Evolutionary conservation across 2,888 invertebrate genomes (phyloP).

Genomic region (Lithophane ornitopus): DNA sequence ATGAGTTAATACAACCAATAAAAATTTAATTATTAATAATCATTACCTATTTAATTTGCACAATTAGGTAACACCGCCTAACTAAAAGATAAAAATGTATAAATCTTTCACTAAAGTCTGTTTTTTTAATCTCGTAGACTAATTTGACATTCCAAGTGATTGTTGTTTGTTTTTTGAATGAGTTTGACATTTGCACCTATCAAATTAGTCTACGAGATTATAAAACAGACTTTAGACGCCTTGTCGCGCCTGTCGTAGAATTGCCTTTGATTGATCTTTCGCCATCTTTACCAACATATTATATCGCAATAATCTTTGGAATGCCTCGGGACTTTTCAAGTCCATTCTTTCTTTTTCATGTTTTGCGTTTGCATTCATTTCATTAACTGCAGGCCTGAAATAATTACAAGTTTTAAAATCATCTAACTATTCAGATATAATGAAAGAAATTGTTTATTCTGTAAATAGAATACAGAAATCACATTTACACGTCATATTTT

Average conservation of each 20-base stretch:
- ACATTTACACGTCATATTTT: not conserved
- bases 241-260: not conserved
- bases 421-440: not conserved
- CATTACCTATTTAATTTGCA: not conserved
- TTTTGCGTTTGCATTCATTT: not conserved
- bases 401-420: not conserved
- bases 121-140: too few relatives aligned
- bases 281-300: slow-evolving; percentile 21
- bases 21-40: not conserved
- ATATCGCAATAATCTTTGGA: not conserved
- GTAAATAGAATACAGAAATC: not conserved
- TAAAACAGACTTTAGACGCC: not conserved
- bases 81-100: not conserved
- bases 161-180: too few relatives aligned
- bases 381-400: slow-evolving; percentile 45
- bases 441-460: not conserved
- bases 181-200: too few relatives aligned
- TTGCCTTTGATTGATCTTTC: not conserved
- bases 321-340: not conserved
- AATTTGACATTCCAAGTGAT: too few relatives aligned
- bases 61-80: not conserved
- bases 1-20: not conserved
- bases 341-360: too few relatives aligned
- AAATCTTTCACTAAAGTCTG: not conserved
- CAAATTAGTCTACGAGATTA: too few relatives aligned